Conservation (phyloP, 2,113 vertebrate genomes). For the Phodopus roborovskii region DNA sequence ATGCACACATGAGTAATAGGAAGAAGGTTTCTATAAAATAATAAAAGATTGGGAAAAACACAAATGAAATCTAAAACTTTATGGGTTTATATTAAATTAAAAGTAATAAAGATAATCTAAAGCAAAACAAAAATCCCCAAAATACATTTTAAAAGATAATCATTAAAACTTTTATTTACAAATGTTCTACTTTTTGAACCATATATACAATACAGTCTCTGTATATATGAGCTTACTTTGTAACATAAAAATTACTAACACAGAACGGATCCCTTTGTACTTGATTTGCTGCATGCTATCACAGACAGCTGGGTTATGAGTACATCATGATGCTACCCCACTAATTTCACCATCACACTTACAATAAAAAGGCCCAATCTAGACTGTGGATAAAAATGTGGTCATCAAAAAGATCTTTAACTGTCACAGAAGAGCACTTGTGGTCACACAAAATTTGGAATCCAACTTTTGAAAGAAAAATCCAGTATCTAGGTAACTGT, state of each 20-base stretch:
- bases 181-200: slow-evolving; percentile 35
- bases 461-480: neutral
- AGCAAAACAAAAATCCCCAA: slow-evolving; percentile 59
- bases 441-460: slow-evolving; percentile 26
- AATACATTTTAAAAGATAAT: slow-evolving; percentile 56
- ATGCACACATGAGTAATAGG: slow-evolving; percentile 97
- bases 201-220: neutral
- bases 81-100: slow-evolving; percentile 62
- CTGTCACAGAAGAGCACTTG: neutral
- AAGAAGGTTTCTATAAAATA: slow-evolving; percentile 92
- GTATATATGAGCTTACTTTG: neutral
- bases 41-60: slow-evolving; percentile 57
- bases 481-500: no score
- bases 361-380: neutral
- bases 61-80: slow-evolving; percentile 69
- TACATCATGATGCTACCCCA: neutral
- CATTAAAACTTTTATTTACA: slow-evolving; percentile 43
- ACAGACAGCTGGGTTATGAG: neutral
- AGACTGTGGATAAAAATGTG: slow-evolving; percentile 12
- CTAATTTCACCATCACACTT: neutral
- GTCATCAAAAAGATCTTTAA: neutral
- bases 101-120: slow-evolving; percentile 44
- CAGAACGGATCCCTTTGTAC: neutral
- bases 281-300: neutral
- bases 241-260: slow-evolving; percentile 5